Percentiles rank a stretch among this genome's conserved stretches.
These are phyloP conservation scores for Garrulus glandarius DNA, from an alignment of 2,797 vertebrate genomes.

Conservation along the genomic window DNA sequence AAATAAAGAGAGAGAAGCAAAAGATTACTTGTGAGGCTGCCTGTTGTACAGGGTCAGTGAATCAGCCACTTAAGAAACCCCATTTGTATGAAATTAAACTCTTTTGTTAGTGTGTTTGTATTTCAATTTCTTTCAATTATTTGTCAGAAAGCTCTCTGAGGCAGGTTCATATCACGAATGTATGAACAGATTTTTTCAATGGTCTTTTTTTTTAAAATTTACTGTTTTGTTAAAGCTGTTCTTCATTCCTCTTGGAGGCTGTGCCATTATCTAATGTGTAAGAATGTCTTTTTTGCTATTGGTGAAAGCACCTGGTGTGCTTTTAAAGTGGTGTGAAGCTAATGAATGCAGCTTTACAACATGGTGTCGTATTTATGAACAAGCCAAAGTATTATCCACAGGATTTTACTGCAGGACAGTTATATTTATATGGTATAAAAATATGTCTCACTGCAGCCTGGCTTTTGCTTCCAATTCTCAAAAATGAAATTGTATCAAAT, in stretches of 20 bases:
- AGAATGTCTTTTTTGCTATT: background rate
- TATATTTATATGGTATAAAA: background rate
- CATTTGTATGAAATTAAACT: background rate
- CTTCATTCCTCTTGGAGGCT: background rate
- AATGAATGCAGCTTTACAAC: background rate
- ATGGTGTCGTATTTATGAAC: background rate
- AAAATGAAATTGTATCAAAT: background rate
- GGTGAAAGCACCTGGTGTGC: background rate
- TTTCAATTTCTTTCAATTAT: background rate
- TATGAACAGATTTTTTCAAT: background rate
- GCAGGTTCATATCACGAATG: background rate
- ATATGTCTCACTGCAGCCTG: background rate
- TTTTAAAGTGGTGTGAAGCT: background rate
- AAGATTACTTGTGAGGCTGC: background rate
- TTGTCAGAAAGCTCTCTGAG: background rate
- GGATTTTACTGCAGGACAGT: background rate
- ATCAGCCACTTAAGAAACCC: background rate
- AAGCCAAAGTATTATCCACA: background rate
- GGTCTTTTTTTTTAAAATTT: background rate
- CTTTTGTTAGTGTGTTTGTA: background rate
- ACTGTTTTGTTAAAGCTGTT: background rate
- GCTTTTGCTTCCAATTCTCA: background rate
- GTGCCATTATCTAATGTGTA: background rate
- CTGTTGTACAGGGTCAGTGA: background rate
- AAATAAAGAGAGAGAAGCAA: background rate